Percentiles rank a stretch among this genome's conserved stretches.
phyloP scores from a whole-genome alignment of 2,797 vertebrate species.

The Bradypodion pumilum region DNA sequence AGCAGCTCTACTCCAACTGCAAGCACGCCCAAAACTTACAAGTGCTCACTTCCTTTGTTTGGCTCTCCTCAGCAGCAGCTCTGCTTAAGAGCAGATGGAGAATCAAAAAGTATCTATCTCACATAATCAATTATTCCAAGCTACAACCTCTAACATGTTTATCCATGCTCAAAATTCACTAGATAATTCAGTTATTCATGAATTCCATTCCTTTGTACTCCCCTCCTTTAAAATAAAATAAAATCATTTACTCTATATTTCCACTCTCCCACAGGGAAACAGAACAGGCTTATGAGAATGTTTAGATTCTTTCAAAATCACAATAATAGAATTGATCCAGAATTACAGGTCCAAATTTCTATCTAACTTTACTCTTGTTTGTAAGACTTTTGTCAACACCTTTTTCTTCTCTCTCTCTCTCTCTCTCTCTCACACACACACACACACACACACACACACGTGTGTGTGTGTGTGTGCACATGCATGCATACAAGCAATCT shows the following conservation, averaged over 20 bases:
- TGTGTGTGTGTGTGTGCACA: too few species aligned
- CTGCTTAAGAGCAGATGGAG: too few species aligned
- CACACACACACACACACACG: background rate
- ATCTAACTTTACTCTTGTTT: slow-evolving; percentile 35
- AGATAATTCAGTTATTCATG: slow-evolving; percentile 4
- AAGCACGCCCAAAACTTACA: too few species aligned
- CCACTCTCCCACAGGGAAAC: slow-evolving; percentile 27
- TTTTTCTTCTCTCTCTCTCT: slow-evolving; percentile 35
- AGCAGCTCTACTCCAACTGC: too few species aligned
- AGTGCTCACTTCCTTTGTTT: too few species aligned
- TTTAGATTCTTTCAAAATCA: slow-evolving; percentile 12
- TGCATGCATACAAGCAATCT: slow-evolving; percentile 22
- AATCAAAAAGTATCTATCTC: background rate
- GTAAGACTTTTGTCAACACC: slow-evolving; percentile 47
- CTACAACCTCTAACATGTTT: slow-evolving; percentile 1
- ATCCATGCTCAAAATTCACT: slow-evolving; percentile 8
- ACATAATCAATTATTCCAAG: background rate
- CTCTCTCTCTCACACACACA: background rate
- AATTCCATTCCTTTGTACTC: background rate
- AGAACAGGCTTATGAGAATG: slow-evolving; percentile 43
- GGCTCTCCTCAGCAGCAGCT: too few species aligned
- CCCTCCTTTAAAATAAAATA: background rate
- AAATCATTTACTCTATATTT: background rate
- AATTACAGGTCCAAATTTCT: slow-evolving; percentile 8
- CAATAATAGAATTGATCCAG: slow-evolving; percentile 15